Evolutionary conservation across 2,797 vertebrate species (phyloP), one percentile per base, ranked within the genome.

Genomic region (Chaetodon trifasciatus): DNA sequence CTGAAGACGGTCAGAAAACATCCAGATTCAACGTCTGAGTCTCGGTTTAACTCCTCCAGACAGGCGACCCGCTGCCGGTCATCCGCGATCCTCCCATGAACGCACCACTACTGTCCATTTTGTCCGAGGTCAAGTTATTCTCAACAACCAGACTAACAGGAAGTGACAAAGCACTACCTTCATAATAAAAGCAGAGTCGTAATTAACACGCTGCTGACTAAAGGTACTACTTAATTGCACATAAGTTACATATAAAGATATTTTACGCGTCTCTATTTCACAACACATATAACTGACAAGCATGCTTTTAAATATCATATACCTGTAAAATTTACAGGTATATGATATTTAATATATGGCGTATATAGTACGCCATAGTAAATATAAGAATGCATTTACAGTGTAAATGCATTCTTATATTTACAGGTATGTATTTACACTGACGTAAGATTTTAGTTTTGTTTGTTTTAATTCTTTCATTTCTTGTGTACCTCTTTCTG

Each of bases 171-270:
- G 0, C 6, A 9, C 0, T 1, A 1, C 47, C 50, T 75, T 75
- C 79, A 70, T 0, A 78, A 62, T 85, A 81, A 74, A 70, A 74
- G 53, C 21, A 6, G 13, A 1, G 4, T 17, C 4, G 44, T 46
- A 46, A 49, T 6, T 19, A 47, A 7, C 17, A 19, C 16, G 17
- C 17, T 19, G 2, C 46, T 47, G 1, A 7, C 3, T 9, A 9
- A 49, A 8, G 21, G 19, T 3, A 21, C 7, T 8, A 5, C 39
- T 70, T 46, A 46, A 2, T 35, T 17, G n/a, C 17, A 55, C 12
- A n/a, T 39, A 47, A 47, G 5, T 8, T 17, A 46, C 1, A 37
- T 32, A 32, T 32, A 32, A 32, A 32, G 28, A 32, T n/a, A 46
- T 64, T 15, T 24, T 53, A 4, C 11, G 5, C 23, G 5, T 56